Conservation (phyloP, 2,113 vertebrate species). For the Pterocles burchelli region DNA sequence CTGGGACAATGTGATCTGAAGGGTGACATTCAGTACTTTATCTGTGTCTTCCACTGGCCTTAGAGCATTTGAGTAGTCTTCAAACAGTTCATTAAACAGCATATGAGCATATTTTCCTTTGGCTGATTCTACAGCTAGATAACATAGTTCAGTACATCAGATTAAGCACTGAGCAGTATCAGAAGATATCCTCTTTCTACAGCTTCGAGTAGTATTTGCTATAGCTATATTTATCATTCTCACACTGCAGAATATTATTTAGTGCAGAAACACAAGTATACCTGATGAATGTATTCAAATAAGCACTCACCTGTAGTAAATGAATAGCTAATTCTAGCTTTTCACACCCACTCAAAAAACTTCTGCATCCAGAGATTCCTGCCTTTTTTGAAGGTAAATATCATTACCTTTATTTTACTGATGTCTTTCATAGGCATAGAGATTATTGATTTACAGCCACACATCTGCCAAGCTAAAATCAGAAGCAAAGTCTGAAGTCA, state of each 20-base stretch:
- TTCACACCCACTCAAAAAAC: neutral
- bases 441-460: neutral
- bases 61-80: conserved; percentile 90
- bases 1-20: conserved; percentile 96
- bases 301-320: neutral
- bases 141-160: neutral
- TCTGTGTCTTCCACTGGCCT: conserved; percentile 96
- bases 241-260: neutral
- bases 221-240: neutral
- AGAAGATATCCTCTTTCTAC: neutral
- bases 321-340: neutral
- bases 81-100: conserved; percentile 90
- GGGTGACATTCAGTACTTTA: conserved; percentile 90
- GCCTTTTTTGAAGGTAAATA: neutral
- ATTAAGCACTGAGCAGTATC: neutral
- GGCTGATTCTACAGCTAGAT: conserved; percentile 83
- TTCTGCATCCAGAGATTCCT: neutral
- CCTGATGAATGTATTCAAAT: neutral
- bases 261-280: neutral
- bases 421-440: neutral
- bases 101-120: conserved; percentile 94
- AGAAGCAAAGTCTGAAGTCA: neutral
- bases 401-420: neutral
- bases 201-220: neutral
- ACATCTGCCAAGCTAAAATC: neutral